Percentiles rank a stretch among this genome's conserved stretches.
phyloP scores from a whole-genome alignment of 2,113 vertebrate species.

The Oncorhynchus gorbuscha region DNA sequence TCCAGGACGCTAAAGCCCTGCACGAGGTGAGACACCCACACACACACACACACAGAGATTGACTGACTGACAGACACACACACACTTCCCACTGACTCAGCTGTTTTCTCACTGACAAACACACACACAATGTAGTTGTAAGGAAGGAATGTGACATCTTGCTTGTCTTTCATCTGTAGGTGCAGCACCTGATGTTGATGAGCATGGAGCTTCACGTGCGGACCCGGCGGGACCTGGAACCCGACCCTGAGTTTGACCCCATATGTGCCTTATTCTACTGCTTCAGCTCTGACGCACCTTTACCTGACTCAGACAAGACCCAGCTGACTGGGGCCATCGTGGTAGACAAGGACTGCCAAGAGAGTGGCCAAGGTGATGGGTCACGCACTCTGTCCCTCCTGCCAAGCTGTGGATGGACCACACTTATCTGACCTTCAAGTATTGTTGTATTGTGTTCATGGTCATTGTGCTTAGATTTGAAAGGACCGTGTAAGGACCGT shows the following conservation, averaged over 20 bases:
- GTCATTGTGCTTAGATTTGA: neutral
- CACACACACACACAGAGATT: neutral
- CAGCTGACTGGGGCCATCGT: constrained; percentile 87
- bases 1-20: constrained; percentile 94
- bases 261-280: constrained; percentile 99
- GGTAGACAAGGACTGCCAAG: constrained; percentile 79
- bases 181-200: constrained; percentile 92
- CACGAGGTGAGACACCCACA: constrained; percentile 83
- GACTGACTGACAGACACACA: neutral
- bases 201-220: constrained; percentile 94
- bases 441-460: neutral
- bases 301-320: constrained; percentile 74
- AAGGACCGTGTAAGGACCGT: neutral
- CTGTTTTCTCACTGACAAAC: neutral
- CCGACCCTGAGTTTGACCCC: constrained; percentile 97
- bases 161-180: constrained; percentile 63
- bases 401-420: neutral
- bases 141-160: neutral
- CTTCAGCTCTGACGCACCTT: constrained; percentile 83
- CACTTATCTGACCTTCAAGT: neutral
- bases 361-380: constrained; percentile 73
- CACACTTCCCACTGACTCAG: neutral
- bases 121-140: neutral
- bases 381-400: neutral
- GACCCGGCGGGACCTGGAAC: constrained; percentile 89